These are phyloP conservation scores for Epinephelus moara DNA, from an alignment of 2,113 vertebrate genomes.

Conservation along the genomic window DNA sequence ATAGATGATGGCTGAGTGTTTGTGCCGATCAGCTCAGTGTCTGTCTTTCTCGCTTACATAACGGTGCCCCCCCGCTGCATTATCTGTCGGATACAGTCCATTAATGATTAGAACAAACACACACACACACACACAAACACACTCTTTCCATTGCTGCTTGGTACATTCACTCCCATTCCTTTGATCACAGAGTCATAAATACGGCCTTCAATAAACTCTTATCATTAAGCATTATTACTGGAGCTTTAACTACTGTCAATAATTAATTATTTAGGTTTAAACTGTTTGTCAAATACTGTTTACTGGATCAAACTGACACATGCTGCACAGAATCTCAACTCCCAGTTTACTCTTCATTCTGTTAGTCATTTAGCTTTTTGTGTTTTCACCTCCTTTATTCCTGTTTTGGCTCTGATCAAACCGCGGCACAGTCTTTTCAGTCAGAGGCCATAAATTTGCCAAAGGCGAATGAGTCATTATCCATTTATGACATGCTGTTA, in stretches of 20 bases:
- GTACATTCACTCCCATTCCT: neutral
- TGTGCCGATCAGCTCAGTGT: conserved; percentile 41
- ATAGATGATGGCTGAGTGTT: conserved; percentile 12
- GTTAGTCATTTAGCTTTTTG: neutral
- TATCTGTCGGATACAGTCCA: conserved; percentile 51
- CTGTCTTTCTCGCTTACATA: conserved; percentile 58
- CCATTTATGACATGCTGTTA: conserved; percentile 59
- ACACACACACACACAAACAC: neutral
- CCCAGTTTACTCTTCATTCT: neutral
- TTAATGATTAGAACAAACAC: conserved; percentile 44
- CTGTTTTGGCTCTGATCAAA: rapidly evolving
- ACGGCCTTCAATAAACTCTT: neutral
- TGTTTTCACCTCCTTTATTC: neutral
- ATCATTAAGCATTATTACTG: conserved; percentile 7
- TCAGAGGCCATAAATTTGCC: neutral
- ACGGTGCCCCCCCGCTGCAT: conserved; percentile 21
- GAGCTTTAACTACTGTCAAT: conserved; percentile 11
- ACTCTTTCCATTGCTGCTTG: neutral
- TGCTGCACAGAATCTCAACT: neutral
- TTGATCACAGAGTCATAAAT: conserved; percentile 51
- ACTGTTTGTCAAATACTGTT: neutral
- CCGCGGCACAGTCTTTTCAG: neutral
- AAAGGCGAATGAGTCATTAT: neutral
- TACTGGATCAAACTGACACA: neutral
- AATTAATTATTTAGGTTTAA: conserved; percentile 1